Percentiles rank a stretch among this genome's conserved stretches.
Conservation (phyloP, 2,888 invertebrate genomes). For the Hetaerina titia region DNA sequence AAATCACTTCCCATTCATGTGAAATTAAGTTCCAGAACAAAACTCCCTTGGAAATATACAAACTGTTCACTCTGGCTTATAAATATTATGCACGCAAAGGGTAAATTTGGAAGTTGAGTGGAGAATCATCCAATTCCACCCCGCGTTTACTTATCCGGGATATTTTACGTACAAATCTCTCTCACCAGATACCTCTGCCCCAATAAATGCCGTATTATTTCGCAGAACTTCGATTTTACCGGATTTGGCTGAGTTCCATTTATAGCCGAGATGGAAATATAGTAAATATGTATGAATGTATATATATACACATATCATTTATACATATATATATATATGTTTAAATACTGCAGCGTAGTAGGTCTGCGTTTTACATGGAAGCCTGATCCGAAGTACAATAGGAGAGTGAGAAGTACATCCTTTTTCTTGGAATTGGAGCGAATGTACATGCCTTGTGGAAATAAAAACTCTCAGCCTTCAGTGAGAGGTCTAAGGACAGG, state of each 20-base stretch:
- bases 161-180: not conserved
- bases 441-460: not conserved
- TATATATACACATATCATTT: too few relatives aligned
- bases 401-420: too few relatives aligned
- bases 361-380: not conserved
- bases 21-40: too few relatives aligned
- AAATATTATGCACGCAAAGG: not conserved
- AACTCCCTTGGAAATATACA: not conserved
- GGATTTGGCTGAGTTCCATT: not conserved
- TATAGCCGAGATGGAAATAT: not conserved
- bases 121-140: too few relatives aligned
- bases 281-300: not conserved
- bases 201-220: not conserved
- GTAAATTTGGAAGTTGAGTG: too few relatives aligned
- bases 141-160: not conserved
- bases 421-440: not conserved
- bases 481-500: not conserved
- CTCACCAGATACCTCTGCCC: not conserved
- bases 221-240: not conserved
- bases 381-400: not conserved
- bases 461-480: not conserved
- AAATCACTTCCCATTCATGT: too few relatives aligned
- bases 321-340: too few relatives aligned
- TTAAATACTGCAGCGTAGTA: not conserved
- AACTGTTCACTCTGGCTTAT: not conserved